Percentiles rank a stretch among this genome's conserved stretches.
phyloP scores from a whole-genome alignment of 2,797 vertebrate species.

The Crax fasciolata region DNA sequence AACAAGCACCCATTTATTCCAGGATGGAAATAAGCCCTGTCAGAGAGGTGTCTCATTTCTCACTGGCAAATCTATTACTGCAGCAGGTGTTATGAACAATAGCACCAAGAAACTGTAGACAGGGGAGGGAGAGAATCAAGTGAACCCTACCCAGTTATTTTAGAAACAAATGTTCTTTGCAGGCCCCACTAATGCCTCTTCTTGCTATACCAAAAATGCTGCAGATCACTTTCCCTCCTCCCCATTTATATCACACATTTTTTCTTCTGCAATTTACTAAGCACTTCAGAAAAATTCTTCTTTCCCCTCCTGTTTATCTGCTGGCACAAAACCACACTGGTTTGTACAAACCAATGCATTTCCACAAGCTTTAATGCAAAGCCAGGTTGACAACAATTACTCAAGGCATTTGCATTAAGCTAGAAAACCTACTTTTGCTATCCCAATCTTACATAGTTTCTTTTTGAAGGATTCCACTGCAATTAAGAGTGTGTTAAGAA shows the following conservation, averaged over 20 bases:
- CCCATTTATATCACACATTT: not conserved
- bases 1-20: slow-evolving; percentile 4
- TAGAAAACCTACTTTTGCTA: not conserved
- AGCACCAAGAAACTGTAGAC: not conserved
- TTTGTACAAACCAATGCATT: not conserved
- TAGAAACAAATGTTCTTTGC: not conserved
- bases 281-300: not conserved
- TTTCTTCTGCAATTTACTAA: not conserved
- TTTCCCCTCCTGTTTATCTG: not conserved
- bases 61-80: not conserved
- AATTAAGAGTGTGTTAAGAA: not conserved
- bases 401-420: not conserved
- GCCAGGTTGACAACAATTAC: not conserved
- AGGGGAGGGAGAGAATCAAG: not conserved
- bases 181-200: not conserved
- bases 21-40: not conserved
- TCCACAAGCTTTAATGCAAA: not conserved
- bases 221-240: not conserved
- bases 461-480: not conserved
- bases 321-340: not conserved
- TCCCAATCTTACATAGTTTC: not conserved
- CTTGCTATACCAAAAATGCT: not conserved
- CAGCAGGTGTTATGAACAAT: slow-evolving; percentile 15
- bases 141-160: not conserved
- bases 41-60: slow-evolving; percentile 16